Base-by-base conservation (phyloP, 2,113 vertebrate species). In the Cettia cetti region DNA sequence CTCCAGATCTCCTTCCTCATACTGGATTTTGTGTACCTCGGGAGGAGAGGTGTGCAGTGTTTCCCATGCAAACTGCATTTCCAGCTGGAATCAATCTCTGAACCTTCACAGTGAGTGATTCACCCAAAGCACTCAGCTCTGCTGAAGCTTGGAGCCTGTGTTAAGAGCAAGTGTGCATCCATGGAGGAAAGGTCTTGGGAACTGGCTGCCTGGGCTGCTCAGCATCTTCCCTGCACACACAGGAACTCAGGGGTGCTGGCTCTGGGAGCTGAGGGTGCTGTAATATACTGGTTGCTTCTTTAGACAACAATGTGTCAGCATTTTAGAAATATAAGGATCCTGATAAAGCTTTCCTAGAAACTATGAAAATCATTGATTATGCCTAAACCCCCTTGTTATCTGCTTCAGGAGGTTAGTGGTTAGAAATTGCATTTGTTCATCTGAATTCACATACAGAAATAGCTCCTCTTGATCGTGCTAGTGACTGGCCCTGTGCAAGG, bases 401-500 rank as follows among this genome's bases (percentile, higher is more conserved):
- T 92, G 0, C 86, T 95, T 68, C 61, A 35, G 69, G 69, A 90
- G 64, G 69, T 89, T 76, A 82, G 60, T 84, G 81, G 65, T 61
- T 92, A 91, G 83, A 95, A 94, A 84, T 76, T 59, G 28, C 28
- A 30, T 92, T 92, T 71, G 45, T 86, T 92, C 72, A 30, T 82
- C 76, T 84, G 74, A 75, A 82, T 94, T 89, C 65, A 27, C 40
- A 39, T 33, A 26, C 21, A 52, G 53, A 89, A 94, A 84, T 57
- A 96, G 49, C 74, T 94, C 22, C 12, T 86, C 45, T 89, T 72
- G 70, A 16, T 77, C 9, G 6, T 47, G 80, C 76, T 35, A 4
- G 52, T 57, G 59, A n/a, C 59, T 81, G 94, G 65, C 68, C 85
- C 23, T 70, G 10, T 33, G 50, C 60, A 47, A 64, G 64, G 60